These are phyloP conservation scores for Paramisgurnus dabryanus DNA, from an alignment of 2,113 vertebrate species.

Conservation along the genomic window DNA sequence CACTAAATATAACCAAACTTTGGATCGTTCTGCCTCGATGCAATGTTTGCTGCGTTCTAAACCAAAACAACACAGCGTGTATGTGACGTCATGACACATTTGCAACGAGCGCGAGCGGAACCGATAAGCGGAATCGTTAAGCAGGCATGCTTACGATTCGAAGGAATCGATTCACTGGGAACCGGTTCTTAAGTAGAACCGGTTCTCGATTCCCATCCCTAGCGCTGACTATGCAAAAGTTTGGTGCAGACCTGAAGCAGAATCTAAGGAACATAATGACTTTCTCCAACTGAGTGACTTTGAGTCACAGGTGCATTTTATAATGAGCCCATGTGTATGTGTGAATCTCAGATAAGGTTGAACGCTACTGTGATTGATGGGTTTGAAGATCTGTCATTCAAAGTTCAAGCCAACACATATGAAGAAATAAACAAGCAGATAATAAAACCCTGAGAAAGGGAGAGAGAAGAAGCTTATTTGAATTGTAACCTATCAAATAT, in stretches of 20 bases:
- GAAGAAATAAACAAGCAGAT: not conserved
- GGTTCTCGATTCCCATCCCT: too few relatives aligned
- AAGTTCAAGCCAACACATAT: not conserved
- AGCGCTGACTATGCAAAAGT: conserved; percentile 37
- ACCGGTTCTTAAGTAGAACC: too few relatives aligned
- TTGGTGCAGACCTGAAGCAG: conserved; percentile 28
- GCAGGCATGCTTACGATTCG: too few relatives aligned
- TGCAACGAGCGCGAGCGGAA: too few relatives aligned
- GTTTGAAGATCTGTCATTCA: conserved; percentile 27
- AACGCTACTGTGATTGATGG: conserved; percentile 10
- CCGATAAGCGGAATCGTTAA: too few relatives aligned
- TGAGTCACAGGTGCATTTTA: conserved; percentile 15
- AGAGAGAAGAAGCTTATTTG: not conserved
- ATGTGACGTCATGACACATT: too few relatives aligned
- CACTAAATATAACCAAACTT: too few relatives aligned
- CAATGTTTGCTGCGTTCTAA: too few relatives aligned
- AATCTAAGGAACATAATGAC: conserved; percentile 31
- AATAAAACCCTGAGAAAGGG: not conserved
- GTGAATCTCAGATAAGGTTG: not conserved
- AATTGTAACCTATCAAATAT: not conserved
- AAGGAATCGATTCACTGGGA: too few relatives aligned
- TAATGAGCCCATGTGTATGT: conserved; percentile 2
- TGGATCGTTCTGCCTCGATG: too few relatives aligned
- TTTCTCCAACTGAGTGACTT: conserved; percentile 36
- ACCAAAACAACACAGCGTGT: too few relatives aligned